These are phyloP conservation scores for Esox niger DNA, from an alignment of 2,113 vertebrate genomes.

Conservation along the genomic window DNA sequence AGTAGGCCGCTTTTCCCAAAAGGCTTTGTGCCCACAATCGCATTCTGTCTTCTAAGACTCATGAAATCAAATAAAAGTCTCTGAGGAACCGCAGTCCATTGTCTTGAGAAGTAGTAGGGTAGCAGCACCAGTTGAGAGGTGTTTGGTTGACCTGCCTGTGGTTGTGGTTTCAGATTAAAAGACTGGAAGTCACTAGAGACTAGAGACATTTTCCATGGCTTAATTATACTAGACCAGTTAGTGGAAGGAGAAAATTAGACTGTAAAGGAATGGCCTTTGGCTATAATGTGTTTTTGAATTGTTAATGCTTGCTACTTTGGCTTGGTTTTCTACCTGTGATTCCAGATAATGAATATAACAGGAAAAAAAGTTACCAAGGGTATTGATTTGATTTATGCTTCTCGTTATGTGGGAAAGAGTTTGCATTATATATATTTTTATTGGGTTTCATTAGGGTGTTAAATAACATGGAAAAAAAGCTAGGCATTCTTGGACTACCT, in stretches of 20 bases:
- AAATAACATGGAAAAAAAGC: constrained; percentile 31
- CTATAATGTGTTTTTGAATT: constrained; percentile 66
- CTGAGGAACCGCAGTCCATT: constrained; percentile 49
- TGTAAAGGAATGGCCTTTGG: constrained; percentile 67
- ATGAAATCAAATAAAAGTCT: constrained; percentile 26
- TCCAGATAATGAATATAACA: constrained; percentile 55
- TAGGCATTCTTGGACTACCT: background rate
- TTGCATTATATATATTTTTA: constrained; percentile 16
- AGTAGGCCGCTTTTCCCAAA: constrained; percentile 41
- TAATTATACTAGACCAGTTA: constrained; percentile 68
- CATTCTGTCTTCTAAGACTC: constrained; percentile 61
- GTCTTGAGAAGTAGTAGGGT: constrained; percentile 63
- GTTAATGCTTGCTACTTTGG: constrained; percentile 46
- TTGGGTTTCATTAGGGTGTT: constrained; percentile 22
- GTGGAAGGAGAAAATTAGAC: constrained; percentile 64
- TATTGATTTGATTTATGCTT: constrained; percentile 52
- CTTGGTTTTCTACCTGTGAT: constrained; percentile 59
- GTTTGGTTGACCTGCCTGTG: constrained; percentile 63
- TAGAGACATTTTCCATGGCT: constrained; percentile 62
- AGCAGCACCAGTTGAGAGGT: constrained; percentile 50
- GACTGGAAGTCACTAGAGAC: constrained; percentile 52
- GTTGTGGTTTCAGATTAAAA: constrained; percentile 29
- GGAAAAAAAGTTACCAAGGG: constrained; percentile 43
- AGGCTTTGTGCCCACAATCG: constrained; percentile 51
- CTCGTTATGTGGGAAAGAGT: constrained; percentile 28